Base-by-base conservation (phyloP, 1,140 invertebrate species). In the Drosophila insularis region DNA sequence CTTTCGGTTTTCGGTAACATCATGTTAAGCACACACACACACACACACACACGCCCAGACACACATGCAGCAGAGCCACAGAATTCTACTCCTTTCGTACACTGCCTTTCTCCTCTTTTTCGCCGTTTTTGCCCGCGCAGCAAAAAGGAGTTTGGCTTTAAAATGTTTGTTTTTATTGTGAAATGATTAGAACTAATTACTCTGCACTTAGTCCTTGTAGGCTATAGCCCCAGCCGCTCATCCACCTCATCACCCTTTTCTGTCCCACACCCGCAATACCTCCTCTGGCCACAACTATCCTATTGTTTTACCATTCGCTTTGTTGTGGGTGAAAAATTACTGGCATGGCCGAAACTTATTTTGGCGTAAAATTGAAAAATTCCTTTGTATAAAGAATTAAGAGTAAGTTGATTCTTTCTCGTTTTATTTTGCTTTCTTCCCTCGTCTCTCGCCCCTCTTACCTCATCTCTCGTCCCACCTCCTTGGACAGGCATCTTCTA, bases 341-440 rank as follows among this genome's bases (percentile, higher is more conserved):
- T 81, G 89, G 78, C 79, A 75, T 80, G 76, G 79, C 76, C 76
- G 72, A 85, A 90, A 91, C 89, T 91, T 91, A 91, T 90, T 91
- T 91, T 90, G 85, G 85, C 90, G 90, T 91, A 84, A 91, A 91
- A 91, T 91, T 91, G 89, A 91, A 91, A 91, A 91, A 91, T 91
- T 91, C 90, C 78, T 90, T 76, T 78, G 80, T 75, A 74, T 75
- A 82, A 90, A 66, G 81, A 86, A 90, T 90, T 90, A 89, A 84
- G 80, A 76, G 67, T 77, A 74, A 86, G 81, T 85, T 74, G 81
- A 86, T 81, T 81, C 55, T 74, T 78, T 80, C 50, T 67, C 65
- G 65, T 72, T 55, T 62, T 56, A 32, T 43, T 56, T 58, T 62
- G 53, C 27, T 59, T 7, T 8, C 10, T 13, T 37, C 35, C 6